phyloP scores from a whole-genome alignment of 2,113 vertebrate species.

The Butorides virescens region DNA sequence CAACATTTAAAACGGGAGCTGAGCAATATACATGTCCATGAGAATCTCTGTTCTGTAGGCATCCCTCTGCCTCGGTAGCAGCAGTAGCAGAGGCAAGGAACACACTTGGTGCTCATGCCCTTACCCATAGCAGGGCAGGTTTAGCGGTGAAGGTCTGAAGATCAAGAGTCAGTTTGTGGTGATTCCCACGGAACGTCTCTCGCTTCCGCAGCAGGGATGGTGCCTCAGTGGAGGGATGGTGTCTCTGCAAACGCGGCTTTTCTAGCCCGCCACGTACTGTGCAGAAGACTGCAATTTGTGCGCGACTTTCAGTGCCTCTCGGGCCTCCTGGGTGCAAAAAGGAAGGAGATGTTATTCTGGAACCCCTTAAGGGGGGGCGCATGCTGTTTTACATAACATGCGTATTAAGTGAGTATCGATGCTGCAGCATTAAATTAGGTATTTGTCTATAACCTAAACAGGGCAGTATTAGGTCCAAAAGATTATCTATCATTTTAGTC shows the following conservation, averaged over 20 bases:
- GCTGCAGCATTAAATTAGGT: neutral
- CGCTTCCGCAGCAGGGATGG: neutral
- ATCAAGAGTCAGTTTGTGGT: neutral
- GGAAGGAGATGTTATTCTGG: neutral
- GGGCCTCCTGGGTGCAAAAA: neutral
- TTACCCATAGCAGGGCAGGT: neutral
- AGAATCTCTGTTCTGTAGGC: neutral
- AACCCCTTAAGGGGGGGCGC: neutral
- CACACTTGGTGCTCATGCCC: neutral
- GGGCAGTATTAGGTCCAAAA: neutral
- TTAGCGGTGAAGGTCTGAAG: neutral
- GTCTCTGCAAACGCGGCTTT: neutral
- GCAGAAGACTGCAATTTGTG: neutral
- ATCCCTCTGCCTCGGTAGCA: neutral
- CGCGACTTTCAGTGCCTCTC: neutral
- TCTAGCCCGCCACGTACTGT: neutral
- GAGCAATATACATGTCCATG: neutral
- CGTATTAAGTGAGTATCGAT: neutral
- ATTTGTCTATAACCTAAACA: neutral
- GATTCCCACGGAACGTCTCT: neutral
- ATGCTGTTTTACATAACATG: neutral
- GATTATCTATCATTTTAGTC: neutral
- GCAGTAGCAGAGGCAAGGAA: neutral
- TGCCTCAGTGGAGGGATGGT: neutral
- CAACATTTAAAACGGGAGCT: neutral